Base-by-base conservation (phyloP, 2,113 vertebrate genomes). In the Melierax canorus region DNA sequence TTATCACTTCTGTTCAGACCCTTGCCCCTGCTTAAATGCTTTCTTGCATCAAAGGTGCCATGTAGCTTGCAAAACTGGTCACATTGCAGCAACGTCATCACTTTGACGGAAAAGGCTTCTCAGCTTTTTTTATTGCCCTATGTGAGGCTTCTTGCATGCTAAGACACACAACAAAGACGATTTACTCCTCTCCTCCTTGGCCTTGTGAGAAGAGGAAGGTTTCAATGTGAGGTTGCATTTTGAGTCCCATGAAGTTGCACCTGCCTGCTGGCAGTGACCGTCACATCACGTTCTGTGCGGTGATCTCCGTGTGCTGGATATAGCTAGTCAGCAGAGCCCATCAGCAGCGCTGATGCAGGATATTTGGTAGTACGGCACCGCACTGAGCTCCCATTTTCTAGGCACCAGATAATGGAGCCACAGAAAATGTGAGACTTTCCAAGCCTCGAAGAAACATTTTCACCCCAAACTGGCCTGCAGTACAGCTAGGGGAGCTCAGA, bases 251-350 rank as follows among this genome's bases (percentile, higher is more conserved):
- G 51, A 59, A 67, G 32, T 32, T 29, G 22, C 10, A 16, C 19
- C 0, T 55, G 1, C 16, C 62, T 74, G 30, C 43, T 76, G 73
- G 46, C 62, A 59, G 51, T 1, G 13, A 59, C 48, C 0, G 0
- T 63, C 46, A 6, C 1, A 0, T 67, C 41, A 7, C 1, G 1
- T 48, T 62, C 18, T 67, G 17, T 68, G 69, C 0, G 1, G 34
- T 59, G 76, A 29, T 32, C 43, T 72, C 24, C 0, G 0, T 10
- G n/a, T 66, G 55, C 55, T 73, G 50, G 72, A 14, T 18, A 36
- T 4, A 43, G 39, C 29, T 26, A 7, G 24, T 36, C 32, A 69
- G 58, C 46, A 72, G 22, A 46, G 43, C 16, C 48, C 48, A 10
- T 38, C 10, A n/a, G 71, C 41, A 32, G 0, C 12, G 12, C 16